Conservation (phyloP, 1,140 invertebrate species). For the Ridgeia piscesae region DNA sequence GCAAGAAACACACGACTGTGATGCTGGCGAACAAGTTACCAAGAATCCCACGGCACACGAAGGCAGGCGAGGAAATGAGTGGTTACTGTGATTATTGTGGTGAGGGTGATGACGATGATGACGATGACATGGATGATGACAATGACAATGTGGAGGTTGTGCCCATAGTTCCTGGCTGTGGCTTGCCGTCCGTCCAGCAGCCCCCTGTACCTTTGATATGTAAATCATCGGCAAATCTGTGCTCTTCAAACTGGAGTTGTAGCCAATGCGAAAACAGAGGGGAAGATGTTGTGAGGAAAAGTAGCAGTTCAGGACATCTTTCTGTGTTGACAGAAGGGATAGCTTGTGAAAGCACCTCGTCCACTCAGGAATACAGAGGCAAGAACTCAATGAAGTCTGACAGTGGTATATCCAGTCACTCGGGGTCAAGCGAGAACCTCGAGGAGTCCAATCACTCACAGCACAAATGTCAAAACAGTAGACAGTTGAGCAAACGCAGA, state of each 20-base stretch:
- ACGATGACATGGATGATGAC: not conserved
- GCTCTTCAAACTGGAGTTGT: conserved; percentile 35
- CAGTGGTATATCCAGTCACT: conserved; percentile 45
- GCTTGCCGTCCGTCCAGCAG: conserved; percentile 41
- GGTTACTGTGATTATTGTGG: not conserved
- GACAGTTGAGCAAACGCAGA: not conserved
- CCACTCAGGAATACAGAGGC: conserved; percentile 25
- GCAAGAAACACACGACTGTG: not conserved
- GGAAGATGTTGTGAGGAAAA: conserved; percentile 9
- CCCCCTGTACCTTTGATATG: conserved; percentile 26
- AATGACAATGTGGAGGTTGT: conserved; percentile 6
- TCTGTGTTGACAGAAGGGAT: not conserved
- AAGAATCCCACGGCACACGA: not conserved
- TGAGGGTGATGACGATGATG: conserved; percentile 28
- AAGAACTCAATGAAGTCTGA: conserved; percentile 40
- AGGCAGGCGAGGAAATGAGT: not conserved
- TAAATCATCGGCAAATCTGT: conserved; percentile 18
- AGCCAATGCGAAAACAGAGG: conserved; percentile 21
- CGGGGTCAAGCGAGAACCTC: conserved; percentile 40
- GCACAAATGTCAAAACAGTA: not conserved
- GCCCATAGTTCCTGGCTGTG: conserved; percentile 37
- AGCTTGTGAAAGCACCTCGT: conserved; percentile 27
- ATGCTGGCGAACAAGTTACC: not conserved
- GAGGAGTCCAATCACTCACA: conserved; percentile 26
- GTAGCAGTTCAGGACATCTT: conserved; percentile 16